Conservation (phyloP, 35 echinoderm and acorn worm genomes). For the Chiridota heheva region DNA sequence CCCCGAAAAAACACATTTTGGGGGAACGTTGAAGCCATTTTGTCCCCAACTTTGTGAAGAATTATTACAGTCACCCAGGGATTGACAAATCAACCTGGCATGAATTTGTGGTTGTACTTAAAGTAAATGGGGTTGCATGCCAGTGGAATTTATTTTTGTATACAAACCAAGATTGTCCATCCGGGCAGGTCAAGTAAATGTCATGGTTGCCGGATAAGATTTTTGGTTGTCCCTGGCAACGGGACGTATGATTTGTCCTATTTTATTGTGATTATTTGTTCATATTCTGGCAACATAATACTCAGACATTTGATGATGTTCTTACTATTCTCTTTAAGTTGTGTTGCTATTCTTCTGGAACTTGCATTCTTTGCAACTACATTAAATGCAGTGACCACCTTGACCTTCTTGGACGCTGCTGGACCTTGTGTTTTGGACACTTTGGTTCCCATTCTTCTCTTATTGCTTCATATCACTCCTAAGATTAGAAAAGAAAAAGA, state of each 20-base stretch:
- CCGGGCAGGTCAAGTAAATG: too few species aligned
- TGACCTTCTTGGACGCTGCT: slow-evolving; percentile 61
- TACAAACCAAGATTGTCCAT: neutral
- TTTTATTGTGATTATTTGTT: neutral
- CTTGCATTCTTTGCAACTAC: slow-evolving; percentile 41
- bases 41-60: too few species aligned
- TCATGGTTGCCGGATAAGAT: too few species aligned
- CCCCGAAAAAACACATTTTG: too few species aligned
- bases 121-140: too few species aligned
- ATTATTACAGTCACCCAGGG: too few species aligned
- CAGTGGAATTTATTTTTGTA: neutral
- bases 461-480: too few species aligned
- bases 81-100: too few species aligned
- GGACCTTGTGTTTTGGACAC: slow-evolving; percentile 69
- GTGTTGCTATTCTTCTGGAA: slow-evolving; percentile 11
- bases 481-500: too few species aligned
- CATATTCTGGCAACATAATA: neutral
- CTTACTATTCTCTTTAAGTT: neutral
- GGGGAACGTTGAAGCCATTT: too few species aligned
- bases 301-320: neutral
- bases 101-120: too few species aligned
- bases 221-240: too few species aligned
- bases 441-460: slow-evolving; percentile 84
- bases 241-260: neutral
- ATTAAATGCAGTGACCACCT: slow-evolving; percentile 64